Evolutionary conservation across 2,888 invertebrate genomes (phyloP).

Genomic region (Lithophane leautieri): DNA sequence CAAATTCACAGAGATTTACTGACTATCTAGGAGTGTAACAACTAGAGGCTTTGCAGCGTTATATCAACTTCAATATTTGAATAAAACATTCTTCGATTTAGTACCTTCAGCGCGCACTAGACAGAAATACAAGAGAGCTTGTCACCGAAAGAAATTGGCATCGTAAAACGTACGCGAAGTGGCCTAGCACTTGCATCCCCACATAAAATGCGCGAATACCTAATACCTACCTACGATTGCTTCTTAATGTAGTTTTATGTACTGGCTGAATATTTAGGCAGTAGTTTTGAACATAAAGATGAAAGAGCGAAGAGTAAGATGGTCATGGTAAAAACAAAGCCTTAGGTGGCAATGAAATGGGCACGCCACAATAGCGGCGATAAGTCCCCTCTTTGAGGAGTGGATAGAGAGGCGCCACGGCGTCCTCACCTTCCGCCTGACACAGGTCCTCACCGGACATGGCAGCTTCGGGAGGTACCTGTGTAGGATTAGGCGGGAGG

Average conservation of each 20-base stretch:
- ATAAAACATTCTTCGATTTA: slow-evolving; percentile 48
- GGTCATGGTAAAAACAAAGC: not conserved
- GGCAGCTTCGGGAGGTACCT: too few species aligned
- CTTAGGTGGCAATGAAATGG: not conserved
- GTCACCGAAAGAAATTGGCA: slow-evolving; percentile 67
- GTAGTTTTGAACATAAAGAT: not conserved
- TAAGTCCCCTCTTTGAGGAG: too few species aligned
- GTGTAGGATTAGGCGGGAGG: too few species aligned
- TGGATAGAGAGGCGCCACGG: too few species aligned
- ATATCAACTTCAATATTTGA: slow-evolving; percentile 16
- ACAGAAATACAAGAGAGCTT: slow-evolving; percentile 63
- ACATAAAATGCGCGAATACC: slow-evolving; percentile 52
- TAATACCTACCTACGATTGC: slow-evolving; percentile 4
- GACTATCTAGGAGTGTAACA: not conserved
- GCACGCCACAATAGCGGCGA: too few species aligned
- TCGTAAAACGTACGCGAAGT: slow-evolving; percentile 66
- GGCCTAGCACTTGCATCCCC: slow-evolving; percentile 24
- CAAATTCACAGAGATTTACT: not conserved
- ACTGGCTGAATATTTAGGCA: slow-evolving; percentile 9
- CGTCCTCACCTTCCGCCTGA: too few species aligned
- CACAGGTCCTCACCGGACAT: too few species aligned
- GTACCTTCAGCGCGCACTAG: slow-evolving; percentile 48
- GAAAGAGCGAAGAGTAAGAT: not conserved
- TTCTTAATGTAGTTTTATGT: slow-evolving; percentile 14
- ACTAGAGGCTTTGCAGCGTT: not conserved